Conservation (phyloP, 2,113 vertebrate genomes). For the Siniperca chuatsi region DNA sequence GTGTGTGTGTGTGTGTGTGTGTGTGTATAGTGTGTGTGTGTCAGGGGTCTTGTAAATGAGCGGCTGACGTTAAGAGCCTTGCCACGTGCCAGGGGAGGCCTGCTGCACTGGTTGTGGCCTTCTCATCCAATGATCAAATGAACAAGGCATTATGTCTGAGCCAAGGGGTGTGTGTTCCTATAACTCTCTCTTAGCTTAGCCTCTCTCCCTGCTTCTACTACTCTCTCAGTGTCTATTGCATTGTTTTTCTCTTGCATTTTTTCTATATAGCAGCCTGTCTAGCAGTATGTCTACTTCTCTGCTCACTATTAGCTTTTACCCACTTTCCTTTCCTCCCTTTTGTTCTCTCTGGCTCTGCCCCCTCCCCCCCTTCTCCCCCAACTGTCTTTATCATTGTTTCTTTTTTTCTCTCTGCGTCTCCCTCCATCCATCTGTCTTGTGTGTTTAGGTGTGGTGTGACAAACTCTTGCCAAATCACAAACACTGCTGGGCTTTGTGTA, state of each 20-base stretch:
- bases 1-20: slow-evolving; percentile 35
- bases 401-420: slow-evolving; percentile 2
- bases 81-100: slow-evolving; percentile 73
- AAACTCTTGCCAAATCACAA: slow-evolving; percentile 55
- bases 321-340: neutral
- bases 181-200: slow-evolving; percentile 10
- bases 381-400: neutral
- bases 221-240: slow-evolving; percentile 15
- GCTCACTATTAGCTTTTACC: neutral
- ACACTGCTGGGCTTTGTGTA: slow-evolving; percentile 38
- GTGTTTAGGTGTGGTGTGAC: slow-evolving; percentile 64
- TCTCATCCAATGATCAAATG: slow-evolving; percentile 67
- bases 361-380: neutral
- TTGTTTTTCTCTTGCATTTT: slow-evolving; percentile 6
- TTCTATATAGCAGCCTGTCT: neutral
- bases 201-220: neutral
- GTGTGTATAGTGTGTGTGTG: slow-evolving; percentile 41
- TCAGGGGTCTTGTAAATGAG: slow-evolving; percentile 78
- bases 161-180: slow-evolving; percentile 48
- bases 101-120: slow-evolving; percentile 55
- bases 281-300: neutral
- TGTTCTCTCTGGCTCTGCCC: neutral
- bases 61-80: slow-evolving; percentile 67
- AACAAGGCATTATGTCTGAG: slow-evolving; percentile 60
- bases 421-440: slow-evolving; percentile 63